These are phyloP conservation scores for Tridacna crocea DNA, from an alignment of 2,888 invertebrate species.

Conservation along the genomic window DNA sequence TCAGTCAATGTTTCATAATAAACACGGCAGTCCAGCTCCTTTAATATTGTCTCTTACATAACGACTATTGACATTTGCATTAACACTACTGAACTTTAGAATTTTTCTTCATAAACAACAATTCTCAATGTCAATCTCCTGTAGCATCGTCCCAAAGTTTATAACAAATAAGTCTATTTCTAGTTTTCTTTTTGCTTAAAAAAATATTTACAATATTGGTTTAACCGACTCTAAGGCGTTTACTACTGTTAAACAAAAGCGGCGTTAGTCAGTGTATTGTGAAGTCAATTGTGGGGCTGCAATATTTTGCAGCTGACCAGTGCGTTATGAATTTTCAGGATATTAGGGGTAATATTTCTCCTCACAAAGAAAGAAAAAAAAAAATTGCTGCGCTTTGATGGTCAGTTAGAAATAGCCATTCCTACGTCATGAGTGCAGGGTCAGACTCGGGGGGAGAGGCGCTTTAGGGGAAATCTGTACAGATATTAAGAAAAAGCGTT, in stretches of 20 bases:
- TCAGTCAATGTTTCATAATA: no score
- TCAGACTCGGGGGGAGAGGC: constrained; percentile 43
- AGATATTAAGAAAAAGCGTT: not conserved
- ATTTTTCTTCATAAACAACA: no score
- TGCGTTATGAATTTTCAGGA: constrained; percentile 61
- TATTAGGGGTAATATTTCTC: constrained; percentile 63
- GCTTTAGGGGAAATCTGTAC: constrained; percentile 25
- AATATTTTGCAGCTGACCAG: constrained; percentile 31
- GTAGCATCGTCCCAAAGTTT: no score
- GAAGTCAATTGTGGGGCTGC: constrained; percentile 13
- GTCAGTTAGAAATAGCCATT: constrained; percentile 59
- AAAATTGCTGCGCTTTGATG: constrained; percentile 52
- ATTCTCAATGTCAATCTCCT: no score
- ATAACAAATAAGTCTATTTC: no score
- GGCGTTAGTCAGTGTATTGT: constrained; percentile 3
- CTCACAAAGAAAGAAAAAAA: constrained; percentile 53
- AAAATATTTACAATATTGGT: no score
- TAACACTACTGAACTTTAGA: no score
- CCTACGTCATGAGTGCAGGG: constrained; percentile 56
- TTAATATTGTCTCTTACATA: no score
- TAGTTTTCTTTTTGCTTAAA: no score
- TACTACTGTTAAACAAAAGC: not conserved
- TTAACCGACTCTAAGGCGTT: no score
- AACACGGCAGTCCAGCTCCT: no score
- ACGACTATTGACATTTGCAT: no score